phyloP scores from a whole-genome alignment of 2,888 invertebrate species.

The Maniola hyperantus region DNA sequence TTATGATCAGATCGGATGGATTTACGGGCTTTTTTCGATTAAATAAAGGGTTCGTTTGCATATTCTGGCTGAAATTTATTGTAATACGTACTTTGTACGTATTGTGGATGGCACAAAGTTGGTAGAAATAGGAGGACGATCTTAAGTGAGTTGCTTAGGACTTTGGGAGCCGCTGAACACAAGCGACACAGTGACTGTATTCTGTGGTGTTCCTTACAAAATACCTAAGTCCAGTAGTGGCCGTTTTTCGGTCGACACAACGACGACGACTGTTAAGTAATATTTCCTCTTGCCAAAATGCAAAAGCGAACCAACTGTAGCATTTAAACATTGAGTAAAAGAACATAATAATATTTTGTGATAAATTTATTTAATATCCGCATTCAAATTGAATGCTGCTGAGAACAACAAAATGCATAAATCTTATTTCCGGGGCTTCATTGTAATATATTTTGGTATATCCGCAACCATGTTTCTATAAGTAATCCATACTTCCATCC shows the following conservation, averaged over 20 bases:
- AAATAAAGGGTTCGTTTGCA: constrained; percentile 8
- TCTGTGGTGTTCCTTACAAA: too few species aligned
- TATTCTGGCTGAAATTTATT: constrained; percentile 25
- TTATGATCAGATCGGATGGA: constrained; percentile 50
- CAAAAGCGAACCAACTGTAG: background rate
- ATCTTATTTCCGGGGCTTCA: constrained; percentile 11
- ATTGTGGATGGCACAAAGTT: too few species aligned
- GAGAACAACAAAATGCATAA: constrained; percentile 8
- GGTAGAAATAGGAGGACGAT: too few species aligned
- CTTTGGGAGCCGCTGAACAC: too few species aligned
- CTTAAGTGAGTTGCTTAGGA: too few species aligned
- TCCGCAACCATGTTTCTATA: background rate
- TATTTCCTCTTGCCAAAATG: too few species aligned
- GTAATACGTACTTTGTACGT: too few species aligned
- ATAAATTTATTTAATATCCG: constrained; percentile 16
- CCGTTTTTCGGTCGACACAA: too few species aligned
- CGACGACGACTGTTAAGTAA: too few species aligned
- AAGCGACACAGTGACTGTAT: too few species aligned
- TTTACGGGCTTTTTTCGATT: constrained; percentile 34
- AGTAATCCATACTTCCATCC: too few species aligned
- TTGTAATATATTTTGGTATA: background rate
- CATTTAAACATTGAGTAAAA: constrained; percentile 15
- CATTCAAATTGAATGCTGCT: constrained; percentile 5
- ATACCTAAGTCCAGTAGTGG: too few species aligned
- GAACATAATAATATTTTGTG: constrained; percentile 3